Evolutionary conservation across 2,888 invertebrate species (phyloP).

Genomic region (Ophion ventricosus): DNA sequence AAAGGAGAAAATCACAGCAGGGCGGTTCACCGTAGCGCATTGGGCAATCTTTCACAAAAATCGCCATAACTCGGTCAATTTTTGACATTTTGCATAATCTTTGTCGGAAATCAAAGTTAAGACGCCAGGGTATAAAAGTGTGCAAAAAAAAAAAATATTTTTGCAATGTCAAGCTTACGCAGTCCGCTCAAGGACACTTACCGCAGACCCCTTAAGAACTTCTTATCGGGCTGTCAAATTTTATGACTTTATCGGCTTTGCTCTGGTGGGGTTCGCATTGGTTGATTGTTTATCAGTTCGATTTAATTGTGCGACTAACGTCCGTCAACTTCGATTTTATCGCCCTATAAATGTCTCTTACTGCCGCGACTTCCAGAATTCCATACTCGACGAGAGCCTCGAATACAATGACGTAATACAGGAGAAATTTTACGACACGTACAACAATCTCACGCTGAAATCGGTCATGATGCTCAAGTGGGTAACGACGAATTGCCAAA

Average conservation of each 20-base stretch:
- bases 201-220: not conserved
- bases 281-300: not conserved
- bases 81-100: too few species aligned
- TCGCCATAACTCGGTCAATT: too few species aligned
- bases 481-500: conserved; percentile 88
- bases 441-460: conserved; percentile 94
- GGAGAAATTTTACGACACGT: conserved; percentile 92
- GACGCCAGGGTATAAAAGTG: too few species aligned
- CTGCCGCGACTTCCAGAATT: conserved; percentile 83
- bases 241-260: not conserved
- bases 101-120: too few species aligned
- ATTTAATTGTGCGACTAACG: not conserved
- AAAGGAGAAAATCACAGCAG: too few species aligned
- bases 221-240: not conserved
- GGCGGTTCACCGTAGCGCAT: too few species aligned
- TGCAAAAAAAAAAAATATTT: not conserved
- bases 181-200: not conserved
- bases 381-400: conserved; percentile 88
- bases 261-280: not conserved
- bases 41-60: too few species aligned
- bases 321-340: not conserved
- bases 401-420: conserved; percentile 91
- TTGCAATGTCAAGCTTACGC: not conserved
- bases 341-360: not conserved
- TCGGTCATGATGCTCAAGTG: conserved; percentile 94